Evolutionary conservation across 2,888 invertebrate genomes (phyloP).

Genomic region (Hypselothyrea guttata): DNA sequence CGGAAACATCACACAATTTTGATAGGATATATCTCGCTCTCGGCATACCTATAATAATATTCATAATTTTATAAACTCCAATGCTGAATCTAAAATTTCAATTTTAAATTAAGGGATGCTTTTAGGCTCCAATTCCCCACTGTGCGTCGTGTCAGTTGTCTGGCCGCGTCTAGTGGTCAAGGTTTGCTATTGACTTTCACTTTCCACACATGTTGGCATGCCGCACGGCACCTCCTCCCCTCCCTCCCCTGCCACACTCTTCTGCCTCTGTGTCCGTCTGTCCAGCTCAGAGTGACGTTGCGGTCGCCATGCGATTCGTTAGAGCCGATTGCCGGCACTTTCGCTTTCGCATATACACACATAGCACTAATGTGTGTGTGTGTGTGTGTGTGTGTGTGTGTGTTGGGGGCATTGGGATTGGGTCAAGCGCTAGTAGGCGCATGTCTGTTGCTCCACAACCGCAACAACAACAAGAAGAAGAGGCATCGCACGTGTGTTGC

Average conservation of each 20-base stretch:
- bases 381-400: slow-evolving; percentile 4
- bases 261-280: slow-evolving; percentile 16
- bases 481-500: slow-evolving; percentile 44
- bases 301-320: slow-evolving; percentile 37
- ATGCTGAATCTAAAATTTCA: no score
- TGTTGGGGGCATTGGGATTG: slow-evolving; percentile 18
- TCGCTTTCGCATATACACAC: slow-evolving; percentile 63
- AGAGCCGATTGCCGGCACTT: slow-evolving; percentile 71
- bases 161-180: slow-evolving; percentile 79
- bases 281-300: slow-evolving; percentile 39
- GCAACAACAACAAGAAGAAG: slow-evolving; percentile 6
- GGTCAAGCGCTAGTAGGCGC: slow-evolving; percentile 57
- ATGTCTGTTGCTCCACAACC: slow-evolving; percentile 50
- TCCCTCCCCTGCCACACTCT: no score
- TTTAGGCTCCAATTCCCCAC: no score
- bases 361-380: slow-evolving; percentile 14
- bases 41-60: no score
- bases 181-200: slow-evolving; percentile 81
- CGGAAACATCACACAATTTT: no score
- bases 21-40: no score
- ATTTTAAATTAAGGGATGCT: no score
- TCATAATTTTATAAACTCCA: no score
- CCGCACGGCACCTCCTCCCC: slow-evolving; percentile 7
- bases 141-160: slow-evolving; percentile 32
- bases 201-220: slow-evolving; percentile 69